Conservation (phyloP, 2,888 invertebrate genomes). For the Panopea generosa region DNA sequence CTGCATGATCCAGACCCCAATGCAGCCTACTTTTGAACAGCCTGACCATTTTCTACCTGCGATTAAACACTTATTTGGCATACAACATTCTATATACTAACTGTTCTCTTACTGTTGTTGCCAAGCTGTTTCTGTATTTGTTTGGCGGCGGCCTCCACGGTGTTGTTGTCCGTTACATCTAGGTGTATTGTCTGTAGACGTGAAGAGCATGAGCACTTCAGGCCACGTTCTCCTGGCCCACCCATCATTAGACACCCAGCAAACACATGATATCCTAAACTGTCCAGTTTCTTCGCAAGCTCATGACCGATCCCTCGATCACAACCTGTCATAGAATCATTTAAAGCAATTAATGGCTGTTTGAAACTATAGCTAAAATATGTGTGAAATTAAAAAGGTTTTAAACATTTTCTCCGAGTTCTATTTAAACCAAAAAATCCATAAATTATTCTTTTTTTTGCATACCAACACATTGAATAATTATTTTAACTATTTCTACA, state of each 20-base stretch:
- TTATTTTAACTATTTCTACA: no score
- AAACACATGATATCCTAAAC: slow-evolving; percentile 76
- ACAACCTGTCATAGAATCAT: slow-evolving; percentile 71
- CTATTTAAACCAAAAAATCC: no score
- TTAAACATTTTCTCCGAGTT: no score
- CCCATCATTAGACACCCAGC: slow-evolving; percentile 76
- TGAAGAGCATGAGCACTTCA: slow-evolving; percentile 66
- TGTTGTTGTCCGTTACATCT: slow-evolving; percentile 72
- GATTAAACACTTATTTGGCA: no score
- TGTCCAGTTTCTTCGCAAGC: slow-evolving; percentile 73
- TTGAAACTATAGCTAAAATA: no score
- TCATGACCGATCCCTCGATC: slow-evolving; percentile 79
- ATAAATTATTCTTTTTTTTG: no score
- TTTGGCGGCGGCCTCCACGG: slow-evolving; percentile 65
- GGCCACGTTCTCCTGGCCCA: slow-evolving; percentile 64
- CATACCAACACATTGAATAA: no score
- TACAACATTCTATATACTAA: no score
- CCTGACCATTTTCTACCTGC: no score
- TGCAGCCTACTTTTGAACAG: no score
- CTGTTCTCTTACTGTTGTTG: slow-evolving; percentile 63
- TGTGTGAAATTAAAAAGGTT: no score
- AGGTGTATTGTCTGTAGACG: slow-evolving; percentile 72
- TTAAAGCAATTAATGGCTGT: not conserved
- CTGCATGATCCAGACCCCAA: no score
- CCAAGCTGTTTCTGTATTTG: slow-evolving; percentile 62